Evolutionary conservation across 1,140 invertebrate genomes (phyloP), one percentile per base, ranked within the genome.

Genomic region (Venustaconcha ellipsiformis): DNA sequence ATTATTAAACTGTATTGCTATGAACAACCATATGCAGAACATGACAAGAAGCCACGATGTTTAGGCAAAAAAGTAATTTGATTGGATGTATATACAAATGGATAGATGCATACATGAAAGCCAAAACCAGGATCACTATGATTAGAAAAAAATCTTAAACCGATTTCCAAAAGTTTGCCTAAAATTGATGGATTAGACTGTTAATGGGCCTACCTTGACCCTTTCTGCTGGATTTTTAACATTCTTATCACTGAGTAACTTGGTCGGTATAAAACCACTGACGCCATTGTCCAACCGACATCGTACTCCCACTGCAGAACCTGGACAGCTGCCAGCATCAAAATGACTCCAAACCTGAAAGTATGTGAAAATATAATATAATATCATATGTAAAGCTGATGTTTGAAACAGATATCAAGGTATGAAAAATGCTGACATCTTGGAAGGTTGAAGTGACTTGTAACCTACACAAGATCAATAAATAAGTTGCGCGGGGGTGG

Each of bases 271-370:
- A 87, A 99, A 99, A 1, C 98, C 98, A 14, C 92, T 94, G 13
- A 99, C 92, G 0, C 96, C 96, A 90, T 99, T 99, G 85, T 99
- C 98, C 0, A 99, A 89, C 1, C 95, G 92, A 1, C 97, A 91
- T 73, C 95, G 93, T 0, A 99, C 94, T 2, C 99, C 99, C 0
- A 95, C 95, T 1, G 97, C 96, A 90, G 97, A 95, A 0, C 99
- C 99, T 0, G 96, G 97, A 91, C 98, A 99, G 26, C 94, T 94
- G 57, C 95, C 95, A 60, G 96, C 95, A 90, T 99, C 97, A 91
- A 99, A 99, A 90, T 99, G 97, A 91, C 97, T 97, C 97, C 97
- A 99, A 8, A 99, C 93, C 92, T 92, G 62, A 14, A 83, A 71
- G 14, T 60, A 26, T 59, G 63, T 37, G 17, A 37, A 15, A 67